Evolutionary conservation across 2,888 invertebrate species (phyloP).

Genomic region (Stratiomys singularior): DNA sequence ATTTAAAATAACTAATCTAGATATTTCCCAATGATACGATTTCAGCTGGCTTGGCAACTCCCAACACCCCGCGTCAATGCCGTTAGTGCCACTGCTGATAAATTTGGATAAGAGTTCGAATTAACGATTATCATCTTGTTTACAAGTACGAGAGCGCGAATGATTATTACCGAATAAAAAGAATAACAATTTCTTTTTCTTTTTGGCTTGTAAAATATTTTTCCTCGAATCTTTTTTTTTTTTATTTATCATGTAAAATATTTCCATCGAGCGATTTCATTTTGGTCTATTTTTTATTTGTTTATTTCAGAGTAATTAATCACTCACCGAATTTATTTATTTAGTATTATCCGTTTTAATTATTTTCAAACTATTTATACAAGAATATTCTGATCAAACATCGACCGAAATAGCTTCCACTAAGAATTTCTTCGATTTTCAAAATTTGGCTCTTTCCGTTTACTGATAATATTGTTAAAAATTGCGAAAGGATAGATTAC

Average conservation of each 20-base stretch:
- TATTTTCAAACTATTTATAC: no score
- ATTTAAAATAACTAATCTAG: background rate
- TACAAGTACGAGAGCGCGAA: background rate
- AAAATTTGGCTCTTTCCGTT: no score
- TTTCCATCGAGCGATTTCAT: no score
- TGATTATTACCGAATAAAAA: background rate
- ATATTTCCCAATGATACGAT: background rate
- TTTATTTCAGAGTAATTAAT: no score
- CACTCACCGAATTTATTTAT: no score
- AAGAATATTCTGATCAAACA: no score
- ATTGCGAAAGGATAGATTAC: no score
- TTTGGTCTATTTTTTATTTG: no score
- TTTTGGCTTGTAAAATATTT: background rate
- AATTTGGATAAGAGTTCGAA: background rate
- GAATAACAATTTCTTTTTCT: background rate
- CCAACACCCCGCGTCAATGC: background rate
- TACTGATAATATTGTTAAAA: no score
- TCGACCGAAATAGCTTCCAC: no score
- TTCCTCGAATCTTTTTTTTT: background rate
- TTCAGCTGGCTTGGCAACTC: constrained; percentile 11
- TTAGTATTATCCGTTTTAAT: no score
- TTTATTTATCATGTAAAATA: background rate
- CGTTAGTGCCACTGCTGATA: background rate
- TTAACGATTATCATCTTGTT: background rate
- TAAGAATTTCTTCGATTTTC: no score